Evolutionary conservation across 2,113 vertebrate genomes (phyloP).

Genomic region (Sylvilagus bachmani): DNA sequence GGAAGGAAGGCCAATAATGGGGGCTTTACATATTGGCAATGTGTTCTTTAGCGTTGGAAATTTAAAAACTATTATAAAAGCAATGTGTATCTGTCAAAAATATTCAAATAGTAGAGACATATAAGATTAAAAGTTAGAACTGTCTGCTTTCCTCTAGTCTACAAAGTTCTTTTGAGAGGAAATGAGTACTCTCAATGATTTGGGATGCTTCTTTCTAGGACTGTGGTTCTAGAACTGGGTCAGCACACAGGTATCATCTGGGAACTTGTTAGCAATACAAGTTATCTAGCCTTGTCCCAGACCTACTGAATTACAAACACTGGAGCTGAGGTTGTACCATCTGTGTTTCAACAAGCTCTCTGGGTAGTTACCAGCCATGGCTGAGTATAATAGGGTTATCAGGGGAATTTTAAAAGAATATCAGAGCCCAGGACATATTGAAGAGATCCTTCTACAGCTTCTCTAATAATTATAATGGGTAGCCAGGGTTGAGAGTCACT

Average conservation of each 20-base stretch:
- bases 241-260: not conserved
- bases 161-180: not conserved
- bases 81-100: not conserved
- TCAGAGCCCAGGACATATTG: not conserved
- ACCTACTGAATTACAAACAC: not conserved
- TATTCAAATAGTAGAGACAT: not conserved
- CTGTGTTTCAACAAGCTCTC: conserved; percentile 33
- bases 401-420: not conserved
- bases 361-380: not conserved
- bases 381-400: conserved; percentile 26
- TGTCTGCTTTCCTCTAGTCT: not conserved
- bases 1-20: not conserved
- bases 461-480: conserved; percentile 8
- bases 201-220: not conserved
- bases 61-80: not conserved
- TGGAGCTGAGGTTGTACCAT: not conserved
- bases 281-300: not conserved
- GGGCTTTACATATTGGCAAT: not conserved
- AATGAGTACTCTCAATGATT: not conserved
- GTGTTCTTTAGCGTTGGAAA: not conserved
- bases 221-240: conserved; percentile 11
- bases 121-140: not conserved
- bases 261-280: not conserved
- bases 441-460: not conserved
- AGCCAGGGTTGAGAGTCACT: not conserved